These are phyloP conservation scores for Ophion ellenae DNA, from an alignment of 2,888 invertebrate genomes.

Conservation along the genomic window DNA sequence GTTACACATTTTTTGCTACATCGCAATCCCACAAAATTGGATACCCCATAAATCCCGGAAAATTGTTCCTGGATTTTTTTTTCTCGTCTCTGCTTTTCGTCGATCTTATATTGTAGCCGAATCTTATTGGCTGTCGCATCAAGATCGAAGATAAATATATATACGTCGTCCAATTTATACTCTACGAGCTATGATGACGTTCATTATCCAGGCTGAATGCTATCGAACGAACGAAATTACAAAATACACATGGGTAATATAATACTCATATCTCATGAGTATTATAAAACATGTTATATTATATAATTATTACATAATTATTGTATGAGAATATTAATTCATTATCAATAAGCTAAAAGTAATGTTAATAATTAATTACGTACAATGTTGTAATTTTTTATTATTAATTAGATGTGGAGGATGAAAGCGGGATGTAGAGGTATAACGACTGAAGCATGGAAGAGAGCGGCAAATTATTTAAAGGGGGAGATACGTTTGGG, in stretches of 20 bases:
- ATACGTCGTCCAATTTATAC: not conserved
- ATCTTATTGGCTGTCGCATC: not conserved
- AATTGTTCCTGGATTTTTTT: slow-evolving; percentile 26
- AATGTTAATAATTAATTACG: no score
- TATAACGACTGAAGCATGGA: no score
- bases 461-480: no score
- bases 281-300: no score
- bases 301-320: no score
- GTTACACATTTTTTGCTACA: slow-evolving; percentile 11
- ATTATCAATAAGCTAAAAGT: no score
- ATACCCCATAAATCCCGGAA: slow-evolving; percentile 7
- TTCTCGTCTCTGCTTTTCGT: not conserved
- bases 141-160: not conserved
- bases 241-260: not conserved
- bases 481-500: no score
- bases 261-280: not conserved
- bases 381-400: no score
- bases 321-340: no score
- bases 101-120: not conserved
- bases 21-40: slow-evolving; percentile 32
- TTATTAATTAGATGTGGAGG: no score
- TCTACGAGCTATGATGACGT: not conserved
- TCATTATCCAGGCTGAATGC: not conserved
- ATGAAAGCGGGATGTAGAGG: no score
- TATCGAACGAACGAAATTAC: not conserved